Percentiles rank a stretch among this genome's conserved stretches.
Evolutionary conservation across 1,140 invertebrate genomes (phyloP).

Genomic region (Oryzaephilus surinamensis): DNA sequence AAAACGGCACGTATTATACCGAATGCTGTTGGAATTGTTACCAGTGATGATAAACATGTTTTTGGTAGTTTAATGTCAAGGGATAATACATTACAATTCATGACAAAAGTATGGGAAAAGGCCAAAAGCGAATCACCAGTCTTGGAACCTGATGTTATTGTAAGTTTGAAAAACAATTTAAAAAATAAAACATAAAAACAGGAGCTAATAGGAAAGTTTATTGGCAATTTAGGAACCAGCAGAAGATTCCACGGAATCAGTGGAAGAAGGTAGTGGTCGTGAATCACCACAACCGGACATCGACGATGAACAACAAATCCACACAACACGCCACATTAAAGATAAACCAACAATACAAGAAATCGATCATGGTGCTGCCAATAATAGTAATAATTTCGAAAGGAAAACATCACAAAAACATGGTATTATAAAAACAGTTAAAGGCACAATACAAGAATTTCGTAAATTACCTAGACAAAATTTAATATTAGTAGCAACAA

Average conservation of each 20-base stretch:
- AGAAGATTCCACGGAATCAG: slow-evolving; percentile 21
- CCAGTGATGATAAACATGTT: slow-evolving; percentile 70
- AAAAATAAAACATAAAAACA: too few relatives aligned
- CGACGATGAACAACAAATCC: neutral
- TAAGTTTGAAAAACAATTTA: slow-evolving; percentile 14
- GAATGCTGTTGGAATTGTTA: slow-evolving; percentile 78
- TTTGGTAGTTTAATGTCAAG: slow-evolving; percentile 82
- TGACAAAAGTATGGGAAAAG: slow-evolving; percentile 41
- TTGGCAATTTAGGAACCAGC: slow-evolving; percentile 20
- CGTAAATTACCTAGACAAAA: slow-evolving; percentile 29
- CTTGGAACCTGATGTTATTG: slow-evolving; percentile 24
- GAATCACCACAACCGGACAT: slow-evolving; percentile 21
- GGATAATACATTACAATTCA: slow-evolving; percentile 74
- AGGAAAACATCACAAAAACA: too few relatives aligned
- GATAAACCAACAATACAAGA: neutral
- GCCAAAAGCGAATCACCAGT: slow-evolving; percentile 23
- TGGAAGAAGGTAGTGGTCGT: slow-evolving; percentile 25
- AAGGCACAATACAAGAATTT: too few relatives aligned
- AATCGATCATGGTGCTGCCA: slow-evolving; percentile 7
- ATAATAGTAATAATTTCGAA: too few relatives aligned
- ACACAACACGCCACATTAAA: slow-evolving; percentile 2
- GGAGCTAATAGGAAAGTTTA: too few relatives aligned
- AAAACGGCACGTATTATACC: slow-evolving; percentile 83
- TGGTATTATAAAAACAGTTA: slow-evolving; percentile 19
- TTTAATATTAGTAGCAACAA: slow-evolving; percentile 36